Evolutionary conservation across 2,113 vertebrate genomes (phyloP), one percentile per base, ranked within the genome.

Genomic region (Spea bombifrons): DNA sequence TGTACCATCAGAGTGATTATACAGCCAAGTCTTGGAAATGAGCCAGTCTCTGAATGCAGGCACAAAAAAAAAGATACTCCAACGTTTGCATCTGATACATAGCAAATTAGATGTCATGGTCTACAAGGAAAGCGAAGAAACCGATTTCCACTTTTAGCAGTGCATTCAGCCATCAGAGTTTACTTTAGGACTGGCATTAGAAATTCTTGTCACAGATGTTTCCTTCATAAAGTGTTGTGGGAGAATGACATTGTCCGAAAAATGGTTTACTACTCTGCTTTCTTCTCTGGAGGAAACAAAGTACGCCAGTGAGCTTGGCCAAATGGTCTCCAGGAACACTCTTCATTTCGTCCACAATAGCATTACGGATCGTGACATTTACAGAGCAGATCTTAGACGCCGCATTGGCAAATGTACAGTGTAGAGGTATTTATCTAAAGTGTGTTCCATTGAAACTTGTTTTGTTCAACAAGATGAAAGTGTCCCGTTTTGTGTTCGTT

Each of bases 191-290:
- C 87, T 87, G 88, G 84, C 89, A 90, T 94, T 93, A 92, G 82
- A 90, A 88, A 95, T 93, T 93, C 91, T 90, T 88, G 90, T 92
- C 93, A 94, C 93, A 93, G 90, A 93, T 92, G 90, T 91, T 92
- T 93, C 93, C 94, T 94, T 94, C 91, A 92, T 94, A 93, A 92
- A 92, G 89, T 87, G 86, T 92, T 91, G 90, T 88, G 89, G 88
- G 91, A 93, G 91, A 93, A 91, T 90, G 89, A 90, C 89, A 89
- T 91, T 89, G 89, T 92, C 89, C 87, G 91, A 89, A 30, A 92
- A 91, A 89, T 91, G 89, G 88, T 91, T 91, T 90, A 90, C 90
- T 89, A 90, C 89, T 90, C 86, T 86, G 88, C 86, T 92, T 90
- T 90, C 91, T 91, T 93, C 89, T 90, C 87, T 85, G 88, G 85